Percentiles rank a stretch among this genome's conserved stretches.
Conservation (phyloP, 1,140 invertebrate species). For the Pissodes strobi region DNA sequence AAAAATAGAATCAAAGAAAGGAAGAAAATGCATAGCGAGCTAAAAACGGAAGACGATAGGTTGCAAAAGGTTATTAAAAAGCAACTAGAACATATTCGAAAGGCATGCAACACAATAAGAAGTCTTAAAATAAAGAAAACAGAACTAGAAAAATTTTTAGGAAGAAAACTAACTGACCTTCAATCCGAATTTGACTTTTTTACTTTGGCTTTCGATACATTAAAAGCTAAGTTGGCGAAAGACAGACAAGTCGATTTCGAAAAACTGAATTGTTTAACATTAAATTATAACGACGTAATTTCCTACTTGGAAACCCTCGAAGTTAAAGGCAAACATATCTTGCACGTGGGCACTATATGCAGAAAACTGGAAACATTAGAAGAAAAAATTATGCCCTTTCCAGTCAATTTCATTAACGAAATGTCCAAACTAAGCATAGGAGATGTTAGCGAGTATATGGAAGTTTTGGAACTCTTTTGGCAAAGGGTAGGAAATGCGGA, state of each 20-base stretch:
- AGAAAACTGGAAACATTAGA: conserved; percentile 62
- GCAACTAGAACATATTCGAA: conserved; percentile 37
- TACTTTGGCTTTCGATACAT: conserved; percentile 28
- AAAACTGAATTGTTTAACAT: conserved; percentile 34
- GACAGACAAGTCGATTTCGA: conserved; percentile 34
- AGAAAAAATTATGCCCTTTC: conserved; percentile 58
- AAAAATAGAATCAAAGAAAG: conserved; percentile 34
- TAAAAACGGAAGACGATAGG: conserved; percentile 40
- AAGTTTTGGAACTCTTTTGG: conserved; percentile 45
- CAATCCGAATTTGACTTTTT: conserved; percentile 42
- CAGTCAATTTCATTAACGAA: conserved; percentile 18
- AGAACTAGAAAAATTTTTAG: conserved; percentile 33
- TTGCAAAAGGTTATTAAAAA: conserved; percentile 39
- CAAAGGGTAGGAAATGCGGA: conserved; percentile 43
- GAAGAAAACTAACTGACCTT: conserved; percentile 30
- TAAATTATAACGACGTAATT: conserved; percentile 35
- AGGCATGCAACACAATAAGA: conserved; percentile 31
- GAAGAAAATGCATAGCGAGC: conserved; percentile 34
- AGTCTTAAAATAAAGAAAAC: conserved; percentile 36
- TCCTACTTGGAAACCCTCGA: conserved; percentile 43
- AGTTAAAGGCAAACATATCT: conserved; percentile 60
- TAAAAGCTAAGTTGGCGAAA: conserved; percentile 40
- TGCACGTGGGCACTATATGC: conserved; percentile 60
- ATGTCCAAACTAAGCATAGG: conserved; percentile 24
- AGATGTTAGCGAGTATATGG: conserved; percentile 10